Conservation (phyloP, 2,113 vertebrate genomes). For the Fregetta grallaria region DNA sequence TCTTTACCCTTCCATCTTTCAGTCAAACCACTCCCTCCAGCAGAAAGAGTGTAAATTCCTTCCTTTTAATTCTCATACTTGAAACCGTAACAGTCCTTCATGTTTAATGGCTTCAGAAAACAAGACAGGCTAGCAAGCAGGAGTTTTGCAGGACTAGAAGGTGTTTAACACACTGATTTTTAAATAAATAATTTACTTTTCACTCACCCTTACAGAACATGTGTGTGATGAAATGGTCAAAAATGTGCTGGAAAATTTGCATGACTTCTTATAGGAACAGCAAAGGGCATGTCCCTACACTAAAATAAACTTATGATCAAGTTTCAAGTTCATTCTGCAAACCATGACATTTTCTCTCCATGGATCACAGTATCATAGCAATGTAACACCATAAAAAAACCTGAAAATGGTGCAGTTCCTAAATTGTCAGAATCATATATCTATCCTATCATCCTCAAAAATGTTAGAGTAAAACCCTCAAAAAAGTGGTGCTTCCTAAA, state of each 20-base stretch:
- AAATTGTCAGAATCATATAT: not conserved
- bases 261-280: not conserved
- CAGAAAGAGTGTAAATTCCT: not conserved
- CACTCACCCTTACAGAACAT: not conserved
- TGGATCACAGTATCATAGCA: not conserved
- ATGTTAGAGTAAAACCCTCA: accelerated
- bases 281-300: not conserved
- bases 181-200: not conserved
- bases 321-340: not conserved
- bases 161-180: not conserved
- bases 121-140: not conserved
- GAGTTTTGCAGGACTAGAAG: not conserved
- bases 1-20: not conserved
- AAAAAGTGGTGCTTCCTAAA: not conserved
- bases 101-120: not conserved
- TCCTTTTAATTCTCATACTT: not conserved
- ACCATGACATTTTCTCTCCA: not conserved
- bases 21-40: not conserved
- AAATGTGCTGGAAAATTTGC: not conserved
- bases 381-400: not conserved
- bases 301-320: not conserved
- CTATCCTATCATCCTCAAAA: not conserved
- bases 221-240: not conserved
- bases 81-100: not conserved
- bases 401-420: not conserved